Base-by-base conservation (phyloP, 53 echinoderm and acorn worm species). In the Antedon mediterranea region DNA sequence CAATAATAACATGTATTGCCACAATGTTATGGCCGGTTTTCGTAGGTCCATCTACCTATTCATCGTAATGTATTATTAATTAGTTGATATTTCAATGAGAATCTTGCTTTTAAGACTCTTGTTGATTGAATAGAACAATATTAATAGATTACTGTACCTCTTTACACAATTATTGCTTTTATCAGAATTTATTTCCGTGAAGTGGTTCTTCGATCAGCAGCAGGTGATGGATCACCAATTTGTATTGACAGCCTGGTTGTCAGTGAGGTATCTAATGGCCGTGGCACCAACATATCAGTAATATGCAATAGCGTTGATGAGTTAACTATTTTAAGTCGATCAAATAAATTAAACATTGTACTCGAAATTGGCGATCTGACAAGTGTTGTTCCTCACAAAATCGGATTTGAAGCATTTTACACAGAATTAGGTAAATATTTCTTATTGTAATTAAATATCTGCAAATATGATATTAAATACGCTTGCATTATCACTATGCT, bases 341-440 rank as follows among this genome's bases (percentile, higher is more conserved):
- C 89, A 26, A 88, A 90, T 76, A 86, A 86, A 32, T 79, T 93
- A 31, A 72, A 23, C 31, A 33, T 89, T 7, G 81, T 80, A 20
- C 73, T 90, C 3, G 27, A 33, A 32, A 87, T 93, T 28, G 90
- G 86, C 29, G 77, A 79, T 4, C 43, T 93, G 37, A 89, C 86
- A 0, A 85, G 87, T 0, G 72, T 81, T 34, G 90, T 89, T 90
- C 84, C 89, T 28, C 14, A 32, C 3, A 77, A 77, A 31, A 78
- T 93, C 30, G 90, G 90, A 13, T 85, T 93, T 79, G 90, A 84
- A 31, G 87, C 85, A 7, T 31, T 23, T 0, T 93, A 85, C 57
- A 74, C 86, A 27, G 77, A 84, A 33, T 78, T 90, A 8, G 90
- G 94, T 93, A 89, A 84, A 11, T 4, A 37, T 37, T 4, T n/a